Conservation (phyloP, 1,140 invertebrate species). For the Drosophila triauraria region DNA sequence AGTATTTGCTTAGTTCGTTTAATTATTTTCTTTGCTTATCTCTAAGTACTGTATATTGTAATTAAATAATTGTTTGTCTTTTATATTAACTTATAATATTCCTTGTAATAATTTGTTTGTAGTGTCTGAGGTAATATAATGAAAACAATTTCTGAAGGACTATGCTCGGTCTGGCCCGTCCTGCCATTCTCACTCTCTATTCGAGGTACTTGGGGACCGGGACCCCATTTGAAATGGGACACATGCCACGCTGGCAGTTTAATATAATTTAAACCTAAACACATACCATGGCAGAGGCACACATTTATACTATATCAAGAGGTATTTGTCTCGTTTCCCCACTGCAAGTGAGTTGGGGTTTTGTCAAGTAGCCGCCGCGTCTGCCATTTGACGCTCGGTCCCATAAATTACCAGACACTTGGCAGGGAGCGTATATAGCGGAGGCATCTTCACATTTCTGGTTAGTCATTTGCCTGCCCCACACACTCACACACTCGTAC, state of each 20-base stretch:
- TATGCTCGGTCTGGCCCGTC: neutral
- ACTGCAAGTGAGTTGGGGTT: slow-evolving; percentile 47
- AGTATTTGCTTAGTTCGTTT: neutral
- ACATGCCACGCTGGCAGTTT: slow-evolving; percentile 79
- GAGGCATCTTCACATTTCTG: slow-evolving; percentile 76
- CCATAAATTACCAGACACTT: slow-evolving; percentile 78
- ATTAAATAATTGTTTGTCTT: neutral
- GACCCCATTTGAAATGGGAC: slow-evolving; percentile 67
- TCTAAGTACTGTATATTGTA: too few relatives aligned
- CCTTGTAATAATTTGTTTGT: neutral
- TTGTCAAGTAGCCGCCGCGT: slow-evolving; percentile 76
- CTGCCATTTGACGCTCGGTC: slow-evolving; percentile 72
- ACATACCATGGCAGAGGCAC: slow-evolving; percentile 57
- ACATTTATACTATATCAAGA: slow-evolving; percentile 40
- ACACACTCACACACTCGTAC: slow-evolving; percentile 14
- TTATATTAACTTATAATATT: neutral
- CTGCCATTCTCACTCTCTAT: slow-evolving; percentile 8
- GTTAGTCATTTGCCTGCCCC: slow-evolving; percentile 73
- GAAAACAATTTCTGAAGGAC: slow-evolving; percentile 65
- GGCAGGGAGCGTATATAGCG: slow-evolving; percentile 41
- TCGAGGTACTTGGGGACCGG: slow-evolving; percentile 7
- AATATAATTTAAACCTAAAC: slow-evolving; percentile 81
- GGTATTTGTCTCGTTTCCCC: slow-evolving; percentile 31
- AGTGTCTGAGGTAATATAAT: slow-evolving; percentile 61
- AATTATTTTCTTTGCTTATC: too few relatives aligned